phyloP scores from a whole-genome alignment of 2,113 vertebrate species.

The Leucopsar rothschildi region DNA sequence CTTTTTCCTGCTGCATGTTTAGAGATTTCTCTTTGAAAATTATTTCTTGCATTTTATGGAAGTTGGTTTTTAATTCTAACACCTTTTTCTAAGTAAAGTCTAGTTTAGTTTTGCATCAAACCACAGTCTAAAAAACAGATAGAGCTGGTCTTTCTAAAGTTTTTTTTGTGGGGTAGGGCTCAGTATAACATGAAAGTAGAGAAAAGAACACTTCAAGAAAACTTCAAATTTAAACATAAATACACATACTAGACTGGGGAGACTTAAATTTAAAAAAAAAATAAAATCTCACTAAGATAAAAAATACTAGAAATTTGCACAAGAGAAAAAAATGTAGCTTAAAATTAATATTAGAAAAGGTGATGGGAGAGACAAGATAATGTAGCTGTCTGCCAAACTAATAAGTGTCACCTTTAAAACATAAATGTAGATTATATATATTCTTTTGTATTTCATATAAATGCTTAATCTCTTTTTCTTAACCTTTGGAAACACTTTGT shows the following conservation, averaged over 20 bases:
- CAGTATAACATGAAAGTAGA: not conserved
- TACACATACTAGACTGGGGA: accelerated
- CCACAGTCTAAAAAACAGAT: not conserved
- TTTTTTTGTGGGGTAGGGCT: too few relatives aligned
- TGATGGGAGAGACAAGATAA: not conserved
- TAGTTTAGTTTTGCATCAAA: not conserved
- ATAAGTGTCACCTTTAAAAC: not conserved
- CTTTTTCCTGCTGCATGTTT: not conserved
- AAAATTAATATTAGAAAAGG: not conserved
- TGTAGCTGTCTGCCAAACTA: not conserved
- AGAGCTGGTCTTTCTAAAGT: not conserved
- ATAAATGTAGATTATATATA: not conserved
- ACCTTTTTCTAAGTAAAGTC: not conserved
- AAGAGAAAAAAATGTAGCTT: not conserved
- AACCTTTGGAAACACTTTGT: not conserved
- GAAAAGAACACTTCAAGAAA: not conserved
- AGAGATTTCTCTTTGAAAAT: not conserved
- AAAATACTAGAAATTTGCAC: not conserved
- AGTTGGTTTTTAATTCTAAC: not conserved
- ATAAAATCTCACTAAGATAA: accelerated
- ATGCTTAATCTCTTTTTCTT: not conserved
- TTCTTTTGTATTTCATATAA: not conserved
- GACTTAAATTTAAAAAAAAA: not conserved
- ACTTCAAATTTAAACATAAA: not conserved
- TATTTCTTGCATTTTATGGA: not conserved